These are phyloP conservation scores for Arctopsyche grandis DNA, from an alignment of 1,140 invertebrate species.

Conservation along the genomic window DNA sequence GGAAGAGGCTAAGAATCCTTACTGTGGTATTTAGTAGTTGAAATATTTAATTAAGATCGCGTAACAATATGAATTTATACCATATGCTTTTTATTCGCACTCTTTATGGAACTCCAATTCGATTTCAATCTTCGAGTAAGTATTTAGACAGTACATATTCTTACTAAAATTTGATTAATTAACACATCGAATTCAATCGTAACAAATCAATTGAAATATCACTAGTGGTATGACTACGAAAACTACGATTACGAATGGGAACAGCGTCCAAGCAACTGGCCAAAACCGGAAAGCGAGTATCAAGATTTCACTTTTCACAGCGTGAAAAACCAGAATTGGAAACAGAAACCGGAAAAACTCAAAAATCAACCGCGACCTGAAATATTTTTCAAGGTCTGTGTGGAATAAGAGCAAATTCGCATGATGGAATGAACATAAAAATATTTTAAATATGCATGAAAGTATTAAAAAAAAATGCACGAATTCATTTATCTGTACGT, in stretches of 20 bases:
- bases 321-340: conserved; percentile 42
- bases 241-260: conserved; percentile 47
- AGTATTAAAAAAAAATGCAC: too few species aligned
- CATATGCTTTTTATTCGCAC: too few species aligned
- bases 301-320: conserved; percentile 50
- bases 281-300: conserved; percentile 41
- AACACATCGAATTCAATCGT: too few species aligned
- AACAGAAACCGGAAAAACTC: conserved; percentile 51
- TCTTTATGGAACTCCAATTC: too few species aligned
- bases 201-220: not conserved
- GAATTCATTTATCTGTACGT: too few species aligned
- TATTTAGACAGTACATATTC: too few species aligned
- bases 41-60: too few species aligned
- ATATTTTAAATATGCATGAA: not conserved
- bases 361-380: conserved; percentile 50
- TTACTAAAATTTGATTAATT: too few species aligned
- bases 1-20: too few species aligned
- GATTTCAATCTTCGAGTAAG: too few species aligned
- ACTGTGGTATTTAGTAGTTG: too few species aligned
- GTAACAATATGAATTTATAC: too few species aligned
- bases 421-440: not conserved
- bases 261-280: conserved; percentile 50
- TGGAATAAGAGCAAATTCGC: not conserved
- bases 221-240: conserved; percentile 49
- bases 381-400: conserved; percentile 51